phyloP scores from a whole-genome alignment of 1,140 invertebrate species.

The Trichoplusia ni region DNA sequence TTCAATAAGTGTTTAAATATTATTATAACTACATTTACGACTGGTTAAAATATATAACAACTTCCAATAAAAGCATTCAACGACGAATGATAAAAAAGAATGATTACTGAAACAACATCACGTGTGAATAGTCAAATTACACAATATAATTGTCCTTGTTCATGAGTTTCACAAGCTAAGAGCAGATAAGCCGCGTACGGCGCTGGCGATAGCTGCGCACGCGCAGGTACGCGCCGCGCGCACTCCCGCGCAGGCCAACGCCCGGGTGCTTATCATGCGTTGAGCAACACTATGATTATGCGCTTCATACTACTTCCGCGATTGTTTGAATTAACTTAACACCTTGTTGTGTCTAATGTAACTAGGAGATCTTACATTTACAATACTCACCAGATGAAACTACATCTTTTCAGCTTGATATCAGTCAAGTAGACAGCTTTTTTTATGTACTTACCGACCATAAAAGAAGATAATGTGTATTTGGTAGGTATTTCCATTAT shows the following conservation, averaged over 20 bases:
- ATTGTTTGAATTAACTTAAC: neutral
- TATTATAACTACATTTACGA: no score
- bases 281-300: constrained; percentile 10
- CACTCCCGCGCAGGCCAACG: constrained; percentile 30
- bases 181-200: constrained; percentile 39
- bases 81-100: no score
- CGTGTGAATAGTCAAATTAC: constrained; percentile 22
- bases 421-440: no score
- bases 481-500: no score
- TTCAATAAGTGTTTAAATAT: no score
- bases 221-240: constrained; percentile 28
- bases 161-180: constrained; percentile 36
- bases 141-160: constrained; percentile 30
- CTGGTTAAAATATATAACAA: neutral
- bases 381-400: no score
- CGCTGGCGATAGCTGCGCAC: constrained; percentile 15
- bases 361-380: no score
- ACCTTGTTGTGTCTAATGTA: no score
- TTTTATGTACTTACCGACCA: no score
- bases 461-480: no score
- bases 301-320: neutral
- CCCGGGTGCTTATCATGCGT: constrained; percentile 19
- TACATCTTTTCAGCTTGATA: no score
- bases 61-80: neutral
- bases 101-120: neutral